phyloP scores from a whole-genome alignment of 2,888 invertebrate species.

The Scaeva pyrastri region DNA sequence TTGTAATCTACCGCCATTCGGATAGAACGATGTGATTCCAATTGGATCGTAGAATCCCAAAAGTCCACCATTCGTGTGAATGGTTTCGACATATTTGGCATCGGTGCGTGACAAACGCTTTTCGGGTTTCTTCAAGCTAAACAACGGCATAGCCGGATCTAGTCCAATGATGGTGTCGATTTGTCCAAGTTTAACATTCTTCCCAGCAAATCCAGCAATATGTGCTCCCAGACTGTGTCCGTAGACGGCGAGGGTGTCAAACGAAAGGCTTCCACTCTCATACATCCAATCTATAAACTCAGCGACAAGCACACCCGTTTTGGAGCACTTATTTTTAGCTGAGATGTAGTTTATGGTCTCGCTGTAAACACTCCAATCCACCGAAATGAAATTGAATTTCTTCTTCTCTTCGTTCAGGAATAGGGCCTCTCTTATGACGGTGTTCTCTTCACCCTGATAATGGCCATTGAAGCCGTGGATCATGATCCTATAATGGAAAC shows the following conservation, averaged over 20 bases:
- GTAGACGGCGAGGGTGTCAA: slow-evolving; percentile 84
- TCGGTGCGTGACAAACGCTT: slow-evolving; percentile 70
- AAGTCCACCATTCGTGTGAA: slow-evolving; percentile 76
- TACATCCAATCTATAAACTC: slow-evolving; percentile 81
- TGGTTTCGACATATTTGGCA: slow-evolving; percentile 76
- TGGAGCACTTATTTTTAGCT: slow-evolving; percentile 82
- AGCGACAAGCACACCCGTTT: slow-evolving; percentile 72
- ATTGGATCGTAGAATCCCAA: slow-evolving; percentile 76
- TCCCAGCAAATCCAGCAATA: slow-evolving; percentile 85
- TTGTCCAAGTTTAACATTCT: slow-evolving; percentile 84
- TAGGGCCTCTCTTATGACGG: slow-evolving; percentile 82
- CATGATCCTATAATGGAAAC: slow-evolving; percentile 77
- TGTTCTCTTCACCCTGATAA: slow-evolving; percentile 58
- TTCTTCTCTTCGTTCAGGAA: slow-evolving; percentile 84
- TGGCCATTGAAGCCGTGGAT: slow-evolving; percentile 84
- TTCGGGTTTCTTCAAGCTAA: slow-evolving; percentile 42
- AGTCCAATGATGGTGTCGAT: slow-evolving; percentile 85
- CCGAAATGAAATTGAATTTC: slow-evolving; percentile 85
- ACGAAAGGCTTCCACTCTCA: slow-evolving; percentile 84
- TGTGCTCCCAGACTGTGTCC: slow-evolving; percentile 86
- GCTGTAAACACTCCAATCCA: slow-evolving; percentile 85
- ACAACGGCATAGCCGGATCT: slow-evolving; percentile 77
- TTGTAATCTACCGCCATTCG: slow-evolving; percentile 85
- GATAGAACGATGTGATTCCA: slow-evolving; percentile 83
- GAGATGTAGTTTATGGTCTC: slow-evolving; percentile 85